Evolutionary conservation across 2,797 vertebrate species (phyloP).

Genomic region (Loriculus beryllinus): DNA sequence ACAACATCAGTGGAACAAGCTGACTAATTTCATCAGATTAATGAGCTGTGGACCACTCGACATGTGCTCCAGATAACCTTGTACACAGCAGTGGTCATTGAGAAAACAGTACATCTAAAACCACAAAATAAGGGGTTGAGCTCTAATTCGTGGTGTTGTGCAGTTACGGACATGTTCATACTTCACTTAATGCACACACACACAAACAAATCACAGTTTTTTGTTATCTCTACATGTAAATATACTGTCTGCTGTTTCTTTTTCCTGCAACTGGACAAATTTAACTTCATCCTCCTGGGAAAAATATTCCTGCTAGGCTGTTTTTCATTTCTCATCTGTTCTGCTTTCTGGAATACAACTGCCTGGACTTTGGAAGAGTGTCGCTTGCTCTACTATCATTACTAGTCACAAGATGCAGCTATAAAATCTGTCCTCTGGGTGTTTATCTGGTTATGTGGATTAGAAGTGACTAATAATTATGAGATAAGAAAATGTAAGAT

Average conservation of each 20-base stretch:
- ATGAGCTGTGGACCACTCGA: neutral
- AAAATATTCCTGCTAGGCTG: neutral
- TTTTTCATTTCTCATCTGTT: neutral
- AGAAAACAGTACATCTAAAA: neutral
- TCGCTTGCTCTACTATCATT: neutral
- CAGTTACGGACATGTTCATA: neutral
- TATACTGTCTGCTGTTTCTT: neutral
- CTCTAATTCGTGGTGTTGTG: neutral
- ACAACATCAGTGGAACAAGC: neutral
- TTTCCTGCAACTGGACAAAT: neutral
- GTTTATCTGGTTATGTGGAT: neutral
- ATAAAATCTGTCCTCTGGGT: neutral
- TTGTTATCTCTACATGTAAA: neutral
- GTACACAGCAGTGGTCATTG: neutral
- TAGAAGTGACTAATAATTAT: constrained; percentile 7
- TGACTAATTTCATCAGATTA: constrained; percentile 11
- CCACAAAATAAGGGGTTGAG: neutral
- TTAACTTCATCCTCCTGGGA: neutral
- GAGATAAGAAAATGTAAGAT: constrained; percentile 7
- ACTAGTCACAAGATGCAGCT: neutral
- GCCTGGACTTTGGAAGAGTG: neutral
- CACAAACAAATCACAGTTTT: neutral
- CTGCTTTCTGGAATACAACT: neutral
- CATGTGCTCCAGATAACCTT: neutral
- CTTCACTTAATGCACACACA: neutral